Conservation (phyloP, 2,113 vertebrate species). For the Dicrurus megarhynchus region DNA sequence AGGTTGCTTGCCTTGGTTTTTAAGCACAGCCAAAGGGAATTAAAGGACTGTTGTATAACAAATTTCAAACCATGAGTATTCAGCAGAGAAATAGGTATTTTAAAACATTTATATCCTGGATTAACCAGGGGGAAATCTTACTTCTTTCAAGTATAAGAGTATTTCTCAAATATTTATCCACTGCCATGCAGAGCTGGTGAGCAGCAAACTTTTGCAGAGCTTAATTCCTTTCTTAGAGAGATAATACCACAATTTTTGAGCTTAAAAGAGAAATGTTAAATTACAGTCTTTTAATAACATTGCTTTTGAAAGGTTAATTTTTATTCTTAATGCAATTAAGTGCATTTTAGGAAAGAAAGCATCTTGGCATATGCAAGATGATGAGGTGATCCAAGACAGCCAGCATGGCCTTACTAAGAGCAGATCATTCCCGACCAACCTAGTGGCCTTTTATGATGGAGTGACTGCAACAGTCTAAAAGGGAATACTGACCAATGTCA, state of each 20-base stretch:
- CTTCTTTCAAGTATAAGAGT: not conserved
- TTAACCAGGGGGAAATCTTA: not conserved
- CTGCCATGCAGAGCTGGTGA: not conserved
- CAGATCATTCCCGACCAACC: no score
- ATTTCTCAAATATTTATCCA: not conserved
- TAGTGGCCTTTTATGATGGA: not conserved
- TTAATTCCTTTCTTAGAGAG: not conserved
- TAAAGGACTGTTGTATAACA: not conserved
- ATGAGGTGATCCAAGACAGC: fast-evolving
- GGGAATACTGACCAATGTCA: not conserved
- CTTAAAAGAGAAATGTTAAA: not conserved
- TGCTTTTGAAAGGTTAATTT: not conserved
- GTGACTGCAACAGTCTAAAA: not conserved
- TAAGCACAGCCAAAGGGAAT: not conserved
- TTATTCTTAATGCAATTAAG: not conserved
- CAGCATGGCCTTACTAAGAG: not conserved
- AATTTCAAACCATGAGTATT: not conserved
- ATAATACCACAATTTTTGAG: not conserved
- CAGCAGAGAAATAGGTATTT: not conserved
- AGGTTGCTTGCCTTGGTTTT: not conserved
- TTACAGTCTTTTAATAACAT: not conserved
- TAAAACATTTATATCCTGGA: not conserved
- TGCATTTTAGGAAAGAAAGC: not conserved
- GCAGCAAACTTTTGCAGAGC: not conserved
- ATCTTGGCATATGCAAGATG: not conserved